Conservation (phyloP, 2,797 vertebrate genomes). For the Macrochelys suwanniensis region DNA sequence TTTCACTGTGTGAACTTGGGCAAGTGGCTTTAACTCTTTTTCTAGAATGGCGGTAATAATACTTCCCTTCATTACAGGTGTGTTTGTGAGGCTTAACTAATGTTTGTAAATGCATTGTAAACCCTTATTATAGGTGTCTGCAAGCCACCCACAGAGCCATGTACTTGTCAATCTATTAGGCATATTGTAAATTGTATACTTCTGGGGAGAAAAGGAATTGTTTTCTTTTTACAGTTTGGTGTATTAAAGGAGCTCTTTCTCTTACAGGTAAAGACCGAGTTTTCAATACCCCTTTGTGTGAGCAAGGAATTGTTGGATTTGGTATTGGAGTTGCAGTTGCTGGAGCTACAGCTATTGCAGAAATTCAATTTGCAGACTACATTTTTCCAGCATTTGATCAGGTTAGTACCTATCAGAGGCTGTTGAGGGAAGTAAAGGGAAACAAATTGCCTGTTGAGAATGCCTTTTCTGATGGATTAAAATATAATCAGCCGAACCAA, state of each 20-base stretch:
- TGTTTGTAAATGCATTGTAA: not conserved
- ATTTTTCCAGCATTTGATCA: constrained; percentile 99
- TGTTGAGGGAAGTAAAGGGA: not conserved
- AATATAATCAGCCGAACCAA: not conserved
- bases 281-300: constrained; percentile 98
- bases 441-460: not conserved
- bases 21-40: not conserved
- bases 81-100: not conserved
- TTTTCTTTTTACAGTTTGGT: not conserved
- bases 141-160: accelerated
- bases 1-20: not conserved
- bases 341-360: constrained; percentile 96
- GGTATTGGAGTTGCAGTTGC: constrained; percentile 94
- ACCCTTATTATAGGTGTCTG: not conserved
- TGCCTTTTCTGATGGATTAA: not conserved
- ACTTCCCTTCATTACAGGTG: not conserved
- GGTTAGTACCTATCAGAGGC: constrained; percentile 80
- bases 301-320: constrained; percentile 99
- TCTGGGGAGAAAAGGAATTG: not conserved
- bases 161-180: not conserved
- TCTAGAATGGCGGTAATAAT: not conserved
- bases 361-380: constrained; percentile 99
- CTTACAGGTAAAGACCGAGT: constrained; percentile 94
- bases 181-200: not conserved
- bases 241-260: not conserved